Evolutionary conservation across 1,140 invertebrate genomes (phyloP).

Genomic region (Dreissena rostriformis): DNA sequence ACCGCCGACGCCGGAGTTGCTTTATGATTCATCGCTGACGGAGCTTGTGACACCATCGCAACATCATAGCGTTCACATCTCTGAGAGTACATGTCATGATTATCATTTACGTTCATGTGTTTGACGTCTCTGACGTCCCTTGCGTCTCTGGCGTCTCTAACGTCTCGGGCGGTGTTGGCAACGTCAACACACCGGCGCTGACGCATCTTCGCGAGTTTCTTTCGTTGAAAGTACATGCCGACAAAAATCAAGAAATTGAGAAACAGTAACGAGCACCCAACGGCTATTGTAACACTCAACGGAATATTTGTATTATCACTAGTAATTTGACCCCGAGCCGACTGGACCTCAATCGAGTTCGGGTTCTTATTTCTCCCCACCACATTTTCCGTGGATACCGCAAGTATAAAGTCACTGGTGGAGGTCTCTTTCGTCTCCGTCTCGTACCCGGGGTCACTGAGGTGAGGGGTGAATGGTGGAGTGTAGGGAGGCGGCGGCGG

Average conservation of each 20-base stretch:
- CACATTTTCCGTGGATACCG: slow-evolving; percentile 65
- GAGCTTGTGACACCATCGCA: slow-evolving; percentile 10
- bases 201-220: slow-evolving; percentile 84
- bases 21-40: too few species aligned
- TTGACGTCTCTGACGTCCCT: not conserved
- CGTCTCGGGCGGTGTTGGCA: not conserved
- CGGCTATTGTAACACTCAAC: slow-evolving; percentile 90
- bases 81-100: not conserved
- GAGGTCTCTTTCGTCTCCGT: not conserved
- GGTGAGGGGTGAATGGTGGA: slow-evolving; percentile 32
- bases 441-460: slow-evolving; percentile 19
- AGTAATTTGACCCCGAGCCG: not conserved
- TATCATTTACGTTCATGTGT: slow-evolving; percentile 8
- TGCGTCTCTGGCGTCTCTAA: slow-evolving; percentile 2
- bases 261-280: slow-evolving; percentile 94
- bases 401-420: slow-evolving; percentile 33
- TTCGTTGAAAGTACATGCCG: slow-evolving; percentile 95
- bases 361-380: not conserved
- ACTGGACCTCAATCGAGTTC: not conserved
- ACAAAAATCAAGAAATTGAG: slow-evolving; percentile 96
- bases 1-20: not conserved
- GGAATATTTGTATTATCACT: slow-evolving; percentile 57
- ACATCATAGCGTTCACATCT: not conserved
- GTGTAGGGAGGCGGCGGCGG: slow-evolving; percentile 79
- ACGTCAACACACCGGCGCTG: not conserved